Evolutionary conservation across 2,113 vertebrate species (phyloP).

Genomic region (Prunella himalayana): DNA sequence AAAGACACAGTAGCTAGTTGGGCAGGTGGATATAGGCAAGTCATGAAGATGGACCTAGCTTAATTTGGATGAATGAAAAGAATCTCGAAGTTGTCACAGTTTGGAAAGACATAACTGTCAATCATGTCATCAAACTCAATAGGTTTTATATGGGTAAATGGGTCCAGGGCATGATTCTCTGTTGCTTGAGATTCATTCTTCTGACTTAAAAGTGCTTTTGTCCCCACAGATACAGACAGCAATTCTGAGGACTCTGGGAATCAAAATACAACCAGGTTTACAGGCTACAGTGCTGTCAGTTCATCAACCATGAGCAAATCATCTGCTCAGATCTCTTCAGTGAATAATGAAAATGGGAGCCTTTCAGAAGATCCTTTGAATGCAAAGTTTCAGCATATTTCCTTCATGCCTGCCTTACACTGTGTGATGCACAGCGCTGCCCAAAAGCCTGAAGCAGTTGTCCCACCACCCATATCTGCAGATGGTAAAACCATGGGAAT

Average conservation of each 20-base stretch:
- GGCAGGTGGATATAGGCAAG: neutral
- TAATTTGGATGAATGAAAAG: neutral
- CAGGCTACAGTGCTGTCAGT: constrained; percentile 62
- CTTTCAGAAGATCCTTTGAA: constrained; percentile 67
- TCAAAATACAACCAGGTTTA: constrained; percentile 69
- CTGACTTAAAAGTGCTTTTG: neutral
- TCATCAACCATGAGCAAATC: constrained; percentile 66
- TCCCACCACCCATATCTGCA: constrained; percentile 70
- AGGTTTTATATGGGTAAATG: neutral
- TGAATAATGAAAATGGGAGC: constrained; percentile 62
- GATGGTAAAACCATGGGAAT: constrained; percentile 79
- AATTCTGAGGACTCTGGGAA: constrained; percentile 87
- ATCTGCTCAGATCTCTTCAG: constrained; percentile 66
- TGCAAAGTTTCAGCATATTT: constrained; percentile 75
- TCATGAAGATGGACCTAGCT: neutral
- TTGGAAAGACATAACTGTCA: neutral
- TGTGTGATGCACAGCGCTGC: constrained; percentile 81
- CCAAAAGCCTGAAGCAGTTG: constrained; percentile 70
- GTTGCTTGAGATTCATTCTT: neutral
- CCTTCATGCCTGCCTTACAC: constrained; percentile 81
- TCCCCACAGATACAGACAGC: constrained; percentile 84
- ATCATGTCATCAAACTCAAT: neutral
- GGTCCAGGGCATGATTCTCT: neutral
- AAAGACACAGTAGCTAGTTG: neutral
- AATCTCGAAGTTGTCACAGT: neutral